These are phyloP conservation scores for Megastigmus dorsalis DNA, from an alignment of 2,888 invertebrate species.

Conservation along the genomic window DNA sequence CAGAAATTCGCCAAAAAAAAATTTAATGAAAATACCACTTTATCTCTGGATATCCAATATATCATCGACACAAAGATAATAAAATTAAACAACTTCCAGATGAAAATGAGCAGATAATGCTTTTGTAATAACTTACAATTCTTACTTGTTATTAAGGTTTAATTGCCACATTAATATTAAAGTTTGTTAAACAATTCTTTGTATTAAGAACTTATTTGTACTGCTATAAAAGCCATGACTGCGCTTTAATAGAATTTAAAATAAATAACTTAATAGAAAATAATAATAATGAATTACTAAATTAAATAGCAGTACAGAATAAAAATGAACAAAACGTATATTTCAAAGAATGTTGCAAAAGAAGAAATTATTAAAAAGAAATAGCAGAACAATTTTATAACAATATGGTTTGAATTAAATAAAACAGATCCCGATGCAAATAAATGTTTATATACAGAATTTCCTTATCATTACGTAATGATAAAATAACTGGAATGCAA, in stretches of 20 bases:
- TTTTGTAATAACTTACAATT: too few species aligned
- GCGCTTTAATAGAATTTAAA: constrained; percentile 4
- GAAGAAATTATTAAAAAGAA: constrained; percentile 15
- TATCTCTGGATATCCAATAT: background rate
- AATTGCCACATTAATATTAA: constrained; percentile 13
- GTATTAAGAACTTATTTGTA: too few species aligned
- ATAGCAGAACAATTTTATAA: constrained; percentile 29
- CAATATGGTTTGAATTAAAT: constrained; percentile 46
- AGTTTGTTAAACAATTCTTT: background rate
- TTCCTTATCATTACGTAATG: constrained; percentile 31
- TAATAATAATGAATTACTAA: too few species aligned
- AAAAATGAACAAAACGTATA: constrained; percentile 57
- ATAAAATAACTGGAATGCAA: constrained; percentile 25
- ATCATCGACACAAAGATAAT: background rate
- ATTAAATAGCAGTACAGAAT: too few species aligned
- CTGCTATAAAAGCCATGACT: constrained; percentile 7
- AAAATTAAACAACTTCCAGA: background rate
- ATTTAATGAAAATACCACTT: background rate
- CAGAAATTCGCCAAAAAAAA: background rate
- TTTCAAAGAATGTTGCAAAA: constrained; percentile 28
- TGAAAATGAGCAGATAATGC: background rate
- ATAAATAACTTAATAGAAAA: background rate
- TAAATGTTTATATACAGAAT: constrained; percentile 41
- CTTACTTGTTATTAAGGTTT: constrained; percentile 6
- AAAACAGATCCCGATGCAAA: constrained; percentile 8